Base-by-base conservation (phyloP, 1,140 invertebrate genomes). In the Halyomorpha halys region DNA sequence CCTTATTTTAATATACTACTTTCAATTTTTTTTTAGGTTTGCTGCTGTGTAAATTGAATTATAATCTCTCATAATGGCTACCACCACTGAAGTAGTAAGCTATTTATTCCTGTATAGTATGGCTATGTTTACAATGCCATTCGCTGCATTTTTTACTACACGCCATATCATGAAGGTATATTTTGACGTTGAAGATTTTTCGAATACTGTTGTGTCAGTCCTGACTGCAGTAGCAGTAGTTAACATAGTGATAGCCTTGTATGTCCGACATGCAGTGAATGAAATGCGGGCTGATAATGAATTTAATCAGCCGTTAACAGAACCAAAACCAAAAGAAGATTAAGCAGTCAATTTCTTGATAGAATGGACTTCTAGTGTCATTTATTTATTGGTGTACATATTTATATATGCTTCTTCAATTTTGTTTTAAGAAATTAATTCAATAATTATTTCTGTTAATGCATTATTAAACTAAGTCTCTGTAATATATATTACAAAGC, bases 31-130 rank as follows among this genome's bases (percentile, higher is more conserved):
- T 23, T 56, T 23, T 56, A 23, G 34, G 14, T 25, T 56, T 56
- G 18, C 23, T 23, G 53, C 18, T 6, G 3, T 25, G 53, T 19
- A 18, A 19, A 49, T 49, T 49, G n/a, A 49, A 6, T 21, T 11
- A 49, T 2, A 21, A 19, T 6, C 5, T 2, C 6, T 49, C 11
- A 56, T 4, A 15, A 56, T 56, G 53, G 53, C 53, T 25, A 9
- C 53, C 6, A 25, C 23, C 2, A 23, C 19, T 9, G 15, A 21
- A 56, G 53, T 56, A 21, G 23, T 56, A 16, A 25, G 53, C 53
- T 56, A 56, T 15, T 25, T 56, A 23, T 61, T 61, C 19, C n/a
- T 61, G 39, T 61, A 61, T 19, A 61, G 60, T 45, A 23, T 27
- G 8, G 39, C 44, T 14, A 61, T 61, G 60, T 61, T 61, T 19